Evolutionary conservation across 2,797 vertebrate genomes (phyloP).

Genomic region (Sebastes wilsoni): DNA sequence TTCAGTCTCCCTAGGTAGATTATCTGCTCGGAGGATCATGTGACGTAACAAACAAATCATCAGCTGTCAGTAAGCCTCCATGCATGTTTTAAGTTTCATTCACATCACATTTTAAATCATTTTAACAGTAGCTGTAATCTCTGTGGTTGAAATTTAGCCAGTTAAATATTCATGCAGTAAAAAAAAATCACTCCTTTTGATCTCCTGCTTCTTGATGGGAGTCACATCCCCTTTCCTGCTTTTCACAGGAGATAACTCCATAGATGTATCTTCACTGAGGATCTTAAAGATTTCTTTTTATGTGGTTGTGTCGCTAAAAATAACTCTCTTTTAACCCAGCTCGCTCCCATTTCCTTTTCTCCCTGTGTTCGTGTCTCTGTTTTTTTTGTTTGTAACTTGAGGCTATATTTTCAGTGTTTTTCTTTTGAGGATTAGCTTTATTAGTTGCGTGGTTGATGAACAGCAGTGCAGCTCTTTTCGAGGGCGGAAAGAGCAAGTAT

Average conservation of each 20-base stretch:
- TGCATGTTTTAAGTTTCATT: background rate
- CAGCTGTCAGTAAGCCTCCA: slow-evolving; percentile 12
- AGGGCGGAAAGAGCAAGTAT: background rate
- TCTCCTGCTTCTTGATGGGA: slow-evolving; percentile 24
- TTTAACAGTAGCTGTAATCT: background rate
- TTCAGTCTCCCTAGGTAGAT: slow-evolving; percentile 9
- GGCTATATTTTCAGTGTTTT: slow-evolving; percentile 19
- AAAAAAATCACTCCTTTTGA: slow-evolving; percentile 1
- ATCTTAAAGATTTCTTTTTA: slow-evolving; percentile 37
- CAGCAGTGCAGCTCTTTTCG: background rate
- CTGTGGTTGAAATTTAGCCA: background rate
- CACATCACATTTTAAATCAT: background rate
- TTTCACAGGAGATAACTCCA: slow-evolving; percentile 30
- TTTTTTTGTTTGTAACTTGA: slow-evolving; percentile 23
- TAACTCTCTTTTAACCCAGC: slow-evolving; percentile 36
- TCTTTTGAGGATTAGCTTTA: slow-evolving; percentile 29
- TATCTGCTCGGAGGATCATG: slow-evolving; percentile 11
- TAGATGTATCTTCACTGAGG: slow-evolving; percentile 21
- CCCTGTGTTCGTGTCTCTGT: background rate
- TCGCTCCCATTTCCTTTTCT: slow-evolving; percentile 10
- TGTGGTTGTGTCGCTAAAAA: slow-evolving; percentile 48
- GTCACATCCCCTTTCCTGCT: slow-evolving; percentile 10
- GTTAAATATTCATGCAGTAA: slow-evolving; percentile 37
- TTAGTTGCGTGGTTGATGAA: slow-evolving; percentile 1
- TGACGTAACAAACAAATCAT: slow-evolving; percentile 33